Base-by-base conservation (phyloP, 23 tunicate genomes). In the Ciona savignyi region DNA sequence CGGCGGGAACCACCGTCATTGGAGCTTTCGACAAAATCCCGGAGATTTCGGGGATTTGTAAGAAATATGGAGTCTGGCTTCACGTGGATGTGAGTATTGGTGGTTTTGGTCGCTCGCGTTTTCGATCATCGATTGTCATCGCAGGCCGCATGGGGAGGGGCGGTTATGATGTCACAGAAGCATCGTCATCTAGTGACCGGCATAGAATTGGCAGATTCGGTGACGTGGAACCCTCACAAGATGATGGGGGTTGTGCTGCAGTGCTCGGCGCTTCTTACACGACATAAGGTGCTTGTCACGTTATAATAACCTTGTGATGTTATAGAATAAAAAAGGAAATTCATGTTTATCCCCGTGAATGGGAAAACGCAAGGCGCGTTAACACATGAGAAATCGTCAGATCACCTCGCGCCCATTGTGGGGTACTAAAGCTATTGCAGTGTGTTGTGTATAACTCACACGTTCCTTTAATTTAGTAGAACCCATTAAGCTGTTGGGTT, bases 91-190 rank as follows among this genome's bases (percentile, higher is more conserved):
- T 90, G 70, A 34, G 80, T 68, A 19, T 19, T n/a, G n/a, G n/a
- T n/a, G n/a, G n/a, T n/a, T n/a, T n/a, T n/a, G n/a, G n/a, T n/a
- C n/a, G n/a, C n/a, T n/a, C n/a, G n/a, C n/a, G n/a, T n/a, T n/a
- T n/a, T n/a, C n/a, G n/a, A n/a, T n/a, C n/a, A n/a, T n/a, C n/a
- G n/a, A n/a, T n/a, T n/a, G n/a, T n/a, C n/a, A n/a, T n/a, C 20
- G 26, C 60, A 90, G 97, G 97, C 91, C 20, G 90, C 97, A 24
- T 90, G 97, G 97, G 97, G 97, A 21, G 97, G 85, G 4, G 97
- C 82, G 19, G 85, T 49, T 2, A 31, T 90, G 30, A 67, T 90
- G 79, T 83, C 90, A 1, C 34, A 32, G 9, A 78, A 74, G 70
- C 86, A 84, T 65, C 97, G 97, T 34, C 81, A 74, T 76, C 75